Base-by-base conservation (phyloP, 2,113 vertebrate genomes). In the Andinoacara biseriatus region DNA sequence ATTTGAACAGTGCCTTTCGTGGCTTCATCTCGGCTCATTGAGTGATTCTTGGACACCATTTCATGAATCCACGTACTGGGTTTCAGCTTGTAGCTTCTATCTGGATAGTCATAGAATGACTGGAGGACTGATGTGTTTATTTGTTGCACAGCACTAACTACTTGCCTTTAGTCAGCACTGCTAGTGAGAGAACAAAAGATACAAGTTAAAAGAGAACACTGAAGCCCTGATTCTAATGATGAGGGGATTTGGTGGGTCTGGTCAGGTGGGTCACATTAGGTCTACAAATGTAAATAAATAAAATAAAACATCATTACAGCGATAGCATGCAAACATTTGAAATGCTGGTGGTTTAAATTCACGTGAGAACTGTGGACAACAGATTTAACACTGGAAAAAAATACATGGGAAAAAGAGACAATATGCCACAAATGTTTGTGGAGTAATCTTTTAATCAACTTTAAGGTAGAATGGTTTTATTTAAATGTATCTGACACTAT, bases 1-100 rank as follows among this genome's bases (percentile, higher is more conserved):
- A 84, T 81, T 83, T 75, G 61, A 82, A 82, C 1, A n/a, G 43
- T 62, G 49, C 57, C 76, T 86, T 86, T 84, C 72, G 76, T 59
- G 38, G 80, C 33, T 79, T 62, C 86, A 69, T 87, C 76, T 86
- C 7, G 3, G 54, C 58, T 58, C 74, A 54, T 35, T 49, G 10
- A 59, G 22, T 76, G 59, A 83, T 76, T 75, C 74, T 62, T 83
- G 61, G 38, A 80, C 63, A 77, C 9, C 14, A 62, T 85, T 58
- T 81, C 72, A 82, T 79, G 58, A 76, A 82, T 82, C 63, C 67
- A 91, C 24, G 74, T 63, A 49, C 77, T 61, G 54, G 67, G 77
- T 88, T 63, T 58, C 61, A 52, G 43, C 24, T 72, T 72, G 40
- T 49, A 76, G 74, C 62, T 74, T 86, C 43, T 17, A 24, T 58